Base-by-base conservation (phyloP, 2,888 invertebrate genomes). In the Agrochola circellaris region DNA sequence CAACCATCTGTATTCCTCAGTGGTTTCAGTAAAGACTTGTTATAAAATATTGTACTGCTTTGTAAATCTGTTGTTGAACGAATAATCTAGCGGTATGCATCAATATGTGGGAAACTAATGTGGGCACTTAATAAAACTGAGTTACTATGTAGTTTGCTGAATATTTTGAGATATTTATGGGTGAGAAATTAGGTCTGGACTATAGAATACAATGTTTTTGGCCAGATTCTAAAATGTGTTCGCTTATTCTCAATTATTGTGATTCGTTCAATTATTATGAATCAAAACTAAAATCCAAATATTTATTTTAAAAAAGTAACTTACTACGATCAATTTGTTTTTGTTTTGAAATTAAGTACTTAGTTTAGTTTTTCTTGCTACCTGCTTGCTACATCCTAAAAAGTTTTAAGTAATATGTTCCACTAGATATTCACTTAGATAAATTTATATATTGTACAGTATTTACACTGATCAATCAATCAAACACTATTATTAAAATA, bases 101-200 rank as follows among this genome's bases (percentile, higher is more conserved):
- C 62, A 82, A 54, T 78, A 67, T 26, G 79, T 62, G 42, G 23
- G n/a, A 73, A 56, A 85, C 34, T 70, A 85, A 79, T 75, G 73
- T 48, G 60, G 45, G 30, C 61, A 79, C 79, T 83, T 86, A 79
- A 84, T 84, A 83, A 83, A 77, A 79, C 68, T 79, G 86, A 86
- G 38, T 61, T 71, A 72, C 48, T 65, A 11, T 72, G 60, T 75
- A 61, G 69, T 73, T 65, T 75, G 45, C 30, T 58, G 34, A 60
- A 68, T 68, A 79, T 72, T 72, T 61, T 66, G 58, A 67, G 9
- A 75, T 64, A 60, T 82, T 80, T 79, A 69, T 65, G 8, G 23
- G 2, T 9, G 7, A 20, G 54, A 56, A 64, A 77, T 83, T 61
- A 48, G 45, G 17, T 65, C 48, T 65, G n/a, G 34, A 30, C 6